These are phyloP conservation scores for Geotrypetes seraphini DNA, from an alignment of 2,797 vertebrate species.

Conservation along the genomic window DNA sequence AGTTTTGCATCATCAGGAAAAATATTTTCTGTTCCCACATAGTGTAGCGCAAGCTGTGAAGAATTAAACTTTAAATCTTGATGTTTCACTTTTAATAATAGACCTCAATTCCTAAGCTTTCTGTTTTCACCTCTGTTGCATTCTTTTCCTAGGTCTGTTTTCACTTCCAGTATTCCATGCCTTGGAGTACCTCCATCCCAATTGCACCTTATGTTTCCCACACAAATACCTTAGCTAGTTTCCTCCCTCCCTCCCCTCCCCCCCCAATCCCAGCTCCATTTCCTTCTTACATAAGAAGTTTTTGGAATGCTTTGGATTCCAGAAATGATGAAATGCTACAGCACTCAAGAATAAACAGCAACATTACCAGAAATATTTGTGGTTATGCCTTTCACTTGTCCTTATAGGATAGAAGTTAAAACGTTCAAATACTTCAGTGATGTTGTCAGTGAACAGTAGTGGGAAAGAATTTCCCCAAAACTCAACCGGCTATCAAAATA, in stretches of 20 bases:
- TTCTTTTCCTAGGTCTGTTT: not conserved
- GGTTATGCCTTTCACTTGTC: slow-evolving; percentile 49
- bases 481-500: slow-evolving; percentile 43
- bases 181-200: too few relatives aligned
- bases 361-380: slow-evolving; percentile 56
- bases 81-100: not conserved
- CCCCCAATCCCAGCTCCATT: too few relatives aligned
- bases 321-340: slow-evolving; percentile 17
- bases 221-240: too few relatives aligned
- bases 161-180: not conserved
- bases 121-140: not conserved
- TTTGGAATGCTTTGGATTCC: slow-evolving; percentile 11
- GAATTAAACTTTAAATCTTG: slow-evolving; percentile 5
- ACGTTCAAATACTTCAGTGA: slow-evolving; percentile 50
- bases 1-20: too few relatives aligned
- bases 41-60: too few relatives aligned
- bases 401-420: slow-evolving; percentile 53
- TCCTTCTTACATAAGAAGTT: too few relatives aligned
- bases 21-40: too few relatives aligned
- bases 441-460: slow-evolving; percentile 57
- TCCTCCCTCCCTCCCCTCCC: too few relatives aligned
- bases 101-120: not conserved
- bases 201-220: too few relatives aligned
- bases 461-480: slow-evolving; percentile 52
- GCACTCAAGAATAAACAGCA: slow-evolving; percentile 49